A percentile compares a stretch with the other conserved stretches of the same genome.
These are phyloP conservation scores for Emydura subglobosa DNA, from an alignment of 2,113 vertebrate species.

Conservation along the genomic window DNA sequence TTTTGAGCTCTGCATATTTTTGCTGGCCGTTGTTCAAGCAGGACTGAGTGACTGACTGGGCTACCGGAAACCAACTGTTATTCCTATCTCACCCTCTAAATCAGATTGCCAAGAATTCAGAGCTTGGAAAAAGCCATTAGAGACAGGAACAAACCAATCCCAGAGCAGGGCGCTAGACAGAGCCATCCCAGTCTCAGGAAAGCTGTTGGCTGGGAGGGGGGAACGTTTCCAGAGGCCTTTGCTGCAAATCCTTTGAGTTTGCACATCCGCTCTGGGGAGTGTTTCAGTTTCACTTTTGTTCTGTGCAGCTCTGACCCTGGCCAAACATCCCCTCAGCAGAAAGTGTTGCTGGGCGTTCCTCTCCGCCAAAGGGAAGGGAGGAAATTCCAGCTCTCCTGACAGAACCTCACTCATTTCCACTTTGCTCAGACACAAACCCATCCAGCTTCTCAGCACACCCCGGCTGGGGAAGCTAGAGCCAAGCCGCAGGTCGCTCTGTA, in stretches of 20 bases:
- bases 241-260: not conserved
- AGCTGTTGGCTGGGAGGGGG: not conserved
- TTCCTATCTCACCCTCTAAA: constrained; percentile 29
- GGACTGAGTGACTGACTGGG: constrained; percentile 13
- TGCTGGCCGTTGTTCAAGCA: not conserved
- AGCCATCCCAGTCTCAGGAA: not conserved
- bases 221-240: not conserved
- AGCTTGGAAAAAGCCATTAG: not conserved
- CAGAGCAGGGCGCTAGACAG: not conserved
- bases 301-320: not conserved
- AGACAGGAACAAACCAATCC: not conserved
- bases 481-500: not conserved
- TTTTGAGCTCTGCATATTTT: not conserved
- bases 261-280: fast-evolving
- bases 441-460: not conserved
- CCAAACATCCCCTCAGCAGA: constrained; percentile 1
- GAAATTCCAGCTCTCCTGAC: not conserved
- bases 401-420: not conserved
- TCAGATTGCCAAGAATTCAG: not conserved
- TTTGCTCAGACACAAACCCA: not conserved
- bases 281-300: constrained; percentile 35
- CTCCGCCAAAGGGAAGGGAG: not conserved
- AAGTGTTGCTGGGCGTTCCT: not conserved
- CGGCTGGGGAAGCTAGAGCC: not conserved
- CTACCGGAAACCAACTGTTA: constrained; percentile 39